phyloP scores from a whole-genome alignment of 2,113 vertebrate genomes.

The Ibidorhyncha struthersii region DNA sequence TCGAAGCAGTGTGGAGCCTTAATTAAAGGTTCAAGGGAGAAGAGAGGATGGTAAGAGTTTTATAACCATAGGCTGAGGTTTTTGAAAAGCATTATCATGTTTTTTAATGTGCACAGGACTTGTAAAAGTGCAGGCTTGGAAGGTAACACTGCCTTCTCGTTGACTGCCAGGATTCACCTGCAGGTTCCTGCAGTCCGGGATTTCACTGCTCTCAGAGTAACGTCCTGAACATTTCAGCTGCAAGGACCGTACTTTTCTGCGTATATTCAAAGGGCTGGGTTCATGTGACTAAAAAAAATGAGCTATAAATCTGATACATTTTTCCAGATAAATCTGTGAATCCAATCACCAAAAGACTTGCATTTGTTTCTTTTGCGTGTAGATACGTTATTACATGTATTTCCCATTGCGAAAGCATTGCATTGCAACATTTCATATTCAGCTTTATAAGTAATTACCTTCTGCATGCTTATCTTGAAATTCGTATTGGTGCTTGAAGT shows the following conservation, averaged over 20 bases:
- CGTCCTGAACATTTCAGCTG: background rate
- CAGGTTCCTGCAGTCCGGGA: background rate
- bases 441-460: background rate
- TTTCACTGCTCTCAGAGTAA: background rate
- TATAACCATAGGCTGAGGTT: background rate
- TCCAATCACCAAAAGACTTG: background rate
- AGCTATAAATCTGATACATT: fast-evolving
- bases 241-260: background rate
- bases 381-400: background rate
- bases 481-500: background rate
- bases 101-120: background rate
- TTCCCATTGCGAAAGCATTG: background rate
- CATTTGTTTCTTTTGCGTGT: background rate
- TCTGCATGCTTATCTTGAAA: background rate
- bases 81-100: background rate
- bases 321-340: background rate
- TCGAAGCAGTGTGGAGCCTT: background rate
- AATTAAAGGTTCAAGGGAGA: background rate
- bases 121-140: background rate
- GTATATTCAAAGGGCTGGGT: background rate
- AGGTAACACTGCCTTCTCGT: background rate
- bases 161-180: background rate
- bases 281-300: background rate
- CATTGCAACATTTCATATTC: fast-evolving
- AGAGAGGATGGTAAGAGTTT: background rate